Base-by-base conservation (phyloP, 2,888 invertebrate genomes). In the Pomacea canaliculata region DNA sequence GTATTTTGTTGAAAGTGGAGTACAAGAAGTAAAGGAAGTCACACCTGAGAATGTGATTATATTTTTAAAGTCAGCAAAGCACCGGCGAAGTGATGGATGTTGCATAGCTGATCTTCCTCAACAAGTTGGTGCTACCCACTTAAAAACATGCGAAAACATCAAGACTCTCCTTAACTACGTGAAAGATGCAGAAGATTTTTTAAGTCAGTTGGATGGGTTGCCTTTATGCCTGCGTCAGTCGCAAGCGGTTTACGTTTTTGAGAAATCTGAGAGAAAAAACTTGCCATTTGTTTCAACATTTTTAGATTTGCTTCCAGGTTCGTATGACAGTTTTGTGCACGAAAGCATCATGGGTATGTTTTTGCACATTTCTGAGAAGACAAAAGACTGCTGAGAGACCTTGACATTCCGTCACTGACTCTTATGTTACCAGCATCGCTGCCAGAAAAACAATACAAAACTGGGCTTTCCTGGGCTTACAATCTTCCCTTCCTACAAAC, bases 101-200 rank as follows among this genome's bases (percentile, higher is more conserved):
- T 23, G 83, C 46, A 10, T 70, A 13, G 78, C n/a, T 79, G 78
- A 27, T 37, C 23, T 74, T 9, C 68, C 74, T 23, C 8, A 37
- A 27, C 12, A 4, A 2, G 49, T 74, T 8, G 4, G 8, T 7
- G 62, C 67, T 56, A 74, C 74, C 7, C 13, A 27, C 10, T 59
- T 70, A 16, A 13, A 70, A 51, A 59, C 70, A 13, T 16, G 18
- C 10, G 37, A 12, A 2, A 27, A 27, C 56, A 59, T 70, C 23
- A 49, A 59, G 23, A 4, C 9, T 13, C 60, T 70, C 1, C 13
- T 70, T 12, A 60, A 8, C 9, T 70, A 23, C 37, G 9, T 70
- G 19, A 56, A 59, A 19, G 18, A 70, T 19, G 5, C 51, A 0
- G 19, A 8, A 46, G 7, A n/a, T 7, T 51, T 70, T 27, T 23